These are phyloP conservation scores for Leucoma salicis DNA, from an alignment of 2,888 invertebrate species.

Conservation along the genomic window DNA sequence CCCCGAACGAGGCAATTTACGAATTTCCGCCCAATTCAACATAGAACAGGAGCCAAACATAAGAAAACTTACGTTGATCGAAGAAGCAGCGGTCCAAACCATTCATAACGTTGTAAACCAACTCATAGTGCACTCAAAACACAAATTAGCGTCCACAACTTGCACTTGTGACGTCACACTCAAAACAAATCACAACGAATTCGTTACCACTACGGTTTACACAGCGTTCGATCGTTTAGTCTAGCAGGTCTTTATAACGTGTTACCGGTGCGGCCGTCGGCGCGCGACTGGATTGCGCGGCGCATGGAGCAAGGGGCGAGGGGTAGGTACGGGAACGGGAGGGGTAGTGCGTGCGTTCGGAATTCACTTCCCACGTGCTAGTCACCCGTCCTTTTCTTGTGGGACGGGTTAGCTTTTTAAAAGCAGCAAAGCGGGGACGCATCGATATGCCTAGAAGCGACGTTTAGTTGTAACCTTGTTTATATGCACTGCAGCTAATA, in stretches of 20 bases:
- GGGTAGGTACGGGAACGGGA: slow-evolving; percentile 42
- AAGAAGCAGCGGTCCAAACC: slow-evolving; percentile 82
- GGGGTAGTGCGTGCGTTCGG: slow-evolving; percentile 75
- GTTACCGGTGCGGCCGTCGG: slow-evolving; percentile 72
- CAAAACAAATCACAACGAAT: slow-evolving; percentile 76
- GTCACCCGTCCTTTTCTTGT: slow-evolving; percentile 73
- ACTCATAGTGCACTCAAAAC: slow-evolving; percentile 78
- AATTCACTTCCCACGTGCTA: slow-evolving; percentile 80
- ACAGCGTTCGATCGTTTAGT: slow-evolving; percentile 40
- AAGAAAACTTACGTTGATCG: slow-evolving; percentile 79
- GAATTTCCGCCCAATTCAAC: slow-evolving; percentile 53
- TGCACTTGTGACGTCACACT: slow-evolving; percentile 67
- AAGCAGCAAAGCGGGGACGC: slow-evolving; percentile 64
- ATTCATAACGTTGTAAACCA: slow-evolving; percentile 78
- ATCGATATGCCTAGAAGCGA: slow-evolving; percentile 74
- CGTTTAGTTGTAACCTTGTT: slow-evolving; percentile 74
- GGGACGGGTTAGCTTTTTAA: slow-evolving; percentile 80
- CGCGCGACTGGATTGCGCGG: slow-evolving; percentile 77
- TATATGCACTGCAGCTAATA: slow-evolving; percentile 78
- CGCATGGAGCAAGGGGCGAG: slow-evolving; percentile 51
- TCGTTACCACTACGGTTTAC: slow-evolving; percentile 71
- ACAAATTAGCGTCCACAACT: slow-evolving; percentile 63
- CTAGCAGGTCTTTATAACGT: slow-evolving; percentile 33
- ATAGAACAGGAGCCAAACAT: slow-evolving; percentile 45
- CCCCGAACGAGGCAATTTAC: slow-evolving; percentile 54